These are phyloP conservation scores for Ornithorhynchus anatinus DNA, from an alignment of 2,113 vertebrate species.

Conservation along the genomic window DNA sequence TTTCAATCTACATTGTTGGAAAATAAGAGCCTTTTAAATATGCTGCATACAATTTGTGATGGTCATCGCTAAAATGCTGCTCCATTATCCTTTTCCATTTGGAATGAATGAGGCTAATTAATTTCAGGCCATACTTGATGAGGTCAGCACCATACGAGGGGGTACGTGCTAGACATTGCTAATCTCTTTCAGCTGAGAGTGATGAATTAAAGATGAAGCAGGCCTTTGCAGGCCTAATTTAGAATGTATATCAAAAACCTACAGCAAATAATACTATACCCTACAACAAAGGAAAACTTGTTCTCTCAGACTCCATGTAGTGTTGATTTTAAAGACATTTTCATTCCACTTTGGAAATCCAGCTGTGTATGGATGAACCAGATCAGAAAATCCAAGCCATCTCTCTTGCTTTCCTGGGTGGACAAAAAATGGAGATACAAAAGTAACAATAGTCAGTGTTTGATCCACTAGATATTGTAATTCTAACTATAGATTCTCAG, in stretches of 20 bases:
- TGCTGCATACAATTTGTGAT: slow-evolving; percentile 76
- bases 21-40: slow-evolving; percentile 72
- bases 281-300: slow-evolving; percentile 81
- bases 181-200: slow-evolving; percentile 85
- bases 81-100: slow-evolving; percentile 80
- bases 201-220: slow-evolving; percentile 86
- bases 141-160: slow-evolving; percentile 81
- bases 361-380: slow-evolving; percentile 70
- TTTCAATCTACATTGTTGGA: slow-evolving; percentile 70
- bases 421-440: slow-evolving; percentile 65
- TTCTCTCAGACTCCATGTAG: slow-evolving; percentile 73
- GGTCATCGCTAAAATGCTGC: slow-evolving; percentile 79
- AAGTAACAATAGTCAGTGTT: slow-evolving; percentile 54
- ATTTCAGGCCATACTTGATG: slow-evolving; percentile 86
- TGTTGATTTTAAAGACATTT: slow-evolving; percentile 75
- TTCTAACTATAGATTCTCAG: slow-evolving; percentile 41
- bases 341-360: slow-evolving; percentile 67
- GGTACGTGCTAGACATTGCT: slow-evolving; percentile 82
- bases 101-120: slow-evolving; percentile 85
- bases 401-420: slow-evolving; percentile 59
- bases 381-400: slow-evolving; percentile 71
- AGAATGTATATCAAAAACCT: slow-evolving; percentile 83
- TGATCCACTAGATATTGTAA: slow-evolving; percentile 61
- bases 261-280: slow-evolving; percentile 79
- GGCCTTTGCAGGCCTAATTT: slow-evolving; percentile 82